phyloP scores from a whole-genome alignment of 2,888 invertebrate species.

The Yponomeuta sedellus region DNA sequence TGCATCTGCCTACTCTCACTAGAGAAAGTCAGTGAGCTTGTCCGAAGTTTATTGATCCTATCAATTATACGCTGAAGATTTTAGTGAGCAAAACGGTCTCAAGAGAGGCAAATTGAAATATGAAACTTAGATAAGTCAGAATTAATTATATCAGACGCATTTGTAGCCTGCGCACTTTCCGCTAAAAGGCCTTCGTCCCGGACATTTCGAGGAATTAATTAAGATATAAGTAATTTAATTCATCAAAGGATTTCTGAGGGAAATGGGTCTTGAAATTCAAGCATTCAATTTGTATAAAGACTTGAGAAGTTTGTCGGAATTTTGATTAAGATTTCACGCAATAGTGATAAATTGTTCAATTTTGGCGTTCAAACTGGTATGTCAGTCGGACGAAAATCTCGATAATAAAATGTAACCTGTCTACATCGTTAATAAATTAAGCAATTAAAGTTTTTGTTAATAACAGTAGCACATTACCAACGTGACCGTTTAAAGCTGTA shows the following conservation, averaged over 20 bases:
- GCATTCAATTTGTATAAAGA: neutral
- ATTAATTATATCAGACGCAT: neutral
- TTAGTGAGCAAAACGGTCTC: no score
- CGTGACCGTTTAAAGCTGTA: no score
- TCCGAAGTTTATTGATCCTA: neutral
- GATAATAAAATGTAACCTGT: no score
- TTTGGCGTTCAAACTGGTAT: no score
- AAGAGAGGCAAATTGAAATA: no score
- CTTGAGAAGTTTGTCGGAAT: neutral
- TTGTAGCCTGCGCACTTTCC: neutral
- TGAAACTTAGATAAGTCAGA: neutral
- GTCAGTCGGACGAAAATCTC: no score
- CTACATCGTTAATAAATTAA: no score
- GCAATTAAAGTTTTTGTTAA: no score
- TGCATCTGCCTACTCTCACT: no score
- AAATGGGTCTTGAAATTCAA: neutral
- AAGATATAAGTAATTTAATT: constrained; percentile 45
- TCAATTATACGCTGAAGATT: neutral
- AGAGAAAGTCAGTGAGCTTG: neutral
- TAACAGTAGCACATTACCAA: no score
- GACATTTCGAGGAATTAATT: constrained; percentile 36
- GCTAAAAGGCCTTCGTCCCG: constrained; percentile 1
- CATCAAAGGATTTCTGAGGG: constrained; percentile 33
- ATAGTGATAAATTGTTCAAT: no score
- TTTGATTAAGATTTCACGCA: no score